Percentiles rank a stretch among this genome's conserved stretches.
phyloP scores from a whole-genome alignment of 53 echinoderm and acorn worm genomes.

The Glandiceps talaboti region DNA sequence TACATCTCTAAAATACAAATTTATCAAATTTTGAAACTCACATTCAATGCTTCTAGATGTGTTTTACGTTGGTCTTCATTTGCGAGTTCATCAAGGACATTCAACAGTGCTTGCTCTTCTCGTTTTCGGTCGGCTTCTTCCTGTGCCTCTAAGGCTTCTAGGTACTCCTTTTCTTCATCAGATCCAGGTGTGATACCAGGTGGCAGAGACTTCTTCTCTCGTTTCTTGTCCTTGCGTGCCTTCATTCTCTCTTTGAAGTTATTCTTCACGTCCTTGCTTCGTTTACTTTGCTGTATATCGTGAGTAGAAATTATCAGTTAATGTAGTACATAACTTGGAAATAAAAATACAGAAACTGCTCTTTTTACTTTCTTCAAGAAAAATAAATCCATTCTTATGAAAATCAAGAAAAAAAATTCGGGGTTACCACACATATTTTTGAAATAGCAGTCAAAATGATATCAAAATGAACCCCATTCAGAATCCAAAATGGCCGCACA shows the following conservation, averaged over 20 bases:
- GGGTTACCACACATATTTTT: too few relatives aligned
- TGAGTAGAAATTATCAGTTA: too few relatives aligned
- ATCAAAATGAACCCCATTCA: too few relatives aligned
- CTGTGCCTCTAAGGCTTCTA: conserved; percentile 52
- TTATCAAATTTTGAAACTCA: too few relatives aligned
- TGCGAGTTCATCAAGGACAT: conserved; percentile 27
- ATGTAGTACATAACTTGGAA: too few relatives aligned
- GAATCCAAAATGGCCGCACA: too few relatives aligned
- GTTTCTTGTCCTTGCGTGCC: conserved; percentile 54
- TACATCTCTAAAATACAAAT: too few relatives aligned
- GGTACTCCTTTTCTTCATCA: conserved; percentile 41
- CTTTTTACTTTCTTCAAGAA: too few relatives aligned
- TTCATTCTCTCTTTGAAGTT: conserved; percentile 91
- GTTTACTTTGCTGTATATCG: neutral
- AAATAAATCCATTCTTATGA: too few relatives aligned
- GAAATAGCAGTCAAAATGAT: too few relatives aligned
- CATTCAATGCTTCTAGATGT: conserved; percentile 48
- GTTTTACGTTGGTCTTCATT: conserved; percentile 37
- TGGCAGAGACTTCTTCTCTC: conserved; percentile 28
- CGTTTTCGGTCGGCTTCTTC: conserved; percentile 54
- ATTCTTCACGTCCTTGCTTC: conserved; percentile 31
- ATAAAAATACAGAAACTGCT: too few relatives aligned
- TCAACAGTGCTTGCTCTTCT: conserved; percentile 57
- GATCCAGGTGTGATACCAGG: conserved; percentile 42
- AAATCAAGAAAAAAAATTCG: too few relatives aligned